Base-by-base conservation (phyloP, 2,888 invertebrate genomes). In the Ethmia dodecea region DNA sequence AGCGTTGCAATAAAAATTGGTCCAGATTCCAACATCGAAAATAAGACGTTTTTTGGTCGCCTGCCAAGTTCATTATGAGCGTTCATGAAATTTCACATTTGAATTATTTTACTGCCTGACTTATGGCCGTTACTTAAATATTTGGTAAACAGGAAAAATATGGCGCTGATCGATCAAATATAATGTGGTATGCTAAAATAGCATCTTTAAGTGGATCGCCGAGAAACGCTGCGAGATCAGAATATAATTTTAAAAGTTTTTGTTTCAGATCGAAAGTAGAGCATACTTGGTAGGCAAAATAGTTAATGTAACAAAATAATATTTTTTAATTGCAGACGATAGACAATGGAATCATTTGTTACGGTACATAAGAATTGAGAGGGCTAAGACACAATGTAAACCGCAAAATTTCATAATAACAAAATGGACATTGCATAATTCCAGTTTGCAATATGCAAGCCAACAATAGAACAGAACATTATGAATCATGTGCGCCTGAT, bases 41-140 rank as follows among this genome's bases (percentile, higher is more conserved):
- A 86, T 86, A 86, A 86, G 84, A 86, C 83, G 84, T 86, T 81
- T 78, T 78, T 86, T 86, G 86, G 84, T 80, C 76, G 74, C 49
- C 60, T 83, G 86, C 86, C 86, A 86, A 86, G 83, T 86, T 86
- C 86, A 86, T 86, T 86, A 86, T 86, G 83, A 84, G 77, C 78
- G 86, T 84, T 86, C 84, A 83, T 86, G 86, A 86, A 86, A 81
- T 84, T 86, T 86, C 81, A 83, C 86, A 86, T 86, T 86, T 84
- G 84, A 86, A 86, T 86, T 86, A 86, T 86, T 86, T 86, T 86
- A 86, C 83, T 81, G 81, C 76, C 84, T 81, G 86, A 86, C 78
- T 84, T 86, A 86, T 84, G 73, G 79, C 78, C 70, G 83, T 84
- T 86, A 84, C 86, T 84, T 84, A 83, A 84, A 84, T 84, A 84